Percentiles rank a stretch among this genome's conserved stretches.
These are phyloP conservation scores for Notolepis coatsorum DNA, from an alignment of 2,797 vertebrate species.

Conservation along the genomic window DNA sequence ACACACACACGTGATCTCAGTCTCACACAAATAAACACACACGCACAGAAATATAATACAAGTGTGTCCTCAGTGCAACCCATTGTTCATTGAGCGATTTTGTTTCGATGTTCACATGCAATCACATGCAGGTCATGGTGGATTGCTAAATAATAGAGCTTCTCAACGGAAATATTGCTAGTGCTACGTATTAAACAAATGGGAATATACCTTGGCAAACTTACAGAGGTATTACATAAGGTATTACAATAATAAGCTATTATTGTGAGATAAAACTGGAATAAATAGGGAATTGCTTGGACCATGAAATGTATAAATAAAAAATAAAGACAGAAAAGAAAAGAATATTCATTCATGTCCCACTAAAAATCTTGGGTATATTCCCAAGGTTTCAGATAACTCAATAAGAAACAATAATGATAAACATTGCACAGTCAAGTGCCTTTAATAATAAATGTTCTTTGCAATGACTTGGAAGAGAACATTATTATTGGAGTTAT, in stretches of 20 bases:
- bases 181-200: neutral
- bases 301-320: constrained; percentile 5
- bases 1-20: neutral
- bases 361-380: too few relatives aligned
- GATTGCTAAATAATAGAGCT: neutral
- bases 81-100: constrained; percentile 27
- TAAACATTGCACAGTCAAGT: neutral
- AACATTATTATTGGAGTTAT: too few relatives aligned
- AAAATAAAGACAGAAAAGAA: constrained; percentile 2
- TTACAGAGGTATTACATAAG: too few relatives aligned
- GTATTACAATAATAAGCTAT: too few relatives aligned
- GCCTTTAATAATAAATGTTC: too few relatives aligned
- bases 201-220: neutral
- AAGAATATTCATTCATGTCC: too few relatives aligned
- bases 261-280: neutral
- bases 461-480: too few relatives aligned
- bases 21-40: neutral
- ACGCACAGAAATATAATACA: neutral
- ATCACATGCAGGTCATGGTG: constrained; percentile 25
- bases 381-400: too few relatives aligned
- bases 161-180: constrained; percentile 16
- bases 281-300: neutral
- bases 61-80: constrained; percentile 19
- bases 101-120: constrained; percentile 16
- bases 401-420: too few relatives aligned